Percentiles rank a stretch among this genome's conserved stretches.
Evolutionary conservation across 2,888 invertebrate genomes (phyloP).

Genomic region (Leptinotarsa peninsularis): DNA sequence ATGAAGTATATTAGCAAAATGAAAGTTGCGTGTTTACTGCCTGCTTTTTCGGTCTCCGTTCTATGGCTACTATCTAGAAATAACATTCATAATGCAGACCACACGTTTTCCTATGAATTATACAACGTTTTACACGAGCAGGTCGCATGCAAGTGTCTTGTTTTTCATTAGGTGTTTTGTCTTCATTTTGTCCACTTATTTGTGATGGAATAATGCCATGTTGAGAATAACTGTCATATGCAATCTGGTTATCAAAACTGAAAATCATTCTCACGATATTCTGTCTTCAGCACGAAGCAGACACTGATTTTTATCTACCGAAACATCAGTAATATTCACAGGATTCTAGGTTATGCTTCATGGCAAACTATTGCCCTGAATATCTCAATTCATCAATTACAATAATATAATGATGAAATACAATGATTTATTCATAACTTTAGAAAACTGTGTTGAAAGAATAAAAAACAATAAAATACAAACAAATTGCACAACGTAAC

Average conservation of each 20-base stretch:
- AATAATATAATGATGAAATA: no score
- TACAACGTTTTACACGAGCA: slow-evolving; percentile 34
- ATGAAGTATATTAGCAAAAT: slow-evolving; percentile 35
- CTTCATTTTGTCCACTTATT: slow-evolving; percentile 37
- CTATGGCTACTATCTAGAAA: slow-evolving; percentile 32
- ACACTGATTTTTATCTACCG: not conserved
- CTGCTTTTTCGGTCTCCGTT: slow-evolving; percentile 31
- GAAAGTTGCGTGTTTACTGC: slow-evolving; percentile 40
- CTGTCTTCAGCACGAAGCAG: not conserved
- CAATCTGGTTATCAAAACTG: not conserved
- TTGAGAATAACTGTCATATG: slow-evolving; percentile 16
- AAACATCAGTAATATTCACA: no score
- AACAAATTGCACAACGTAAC: no score
- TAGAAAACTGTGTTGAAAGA: no score
- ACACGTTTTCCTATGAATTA: slow-evolving; percentile 37
- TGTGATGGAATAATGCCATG: slow-evolving; percentile 34
- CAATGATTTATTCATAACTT: no score
- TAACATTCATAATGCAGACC: slow-evolving; percentile 35
- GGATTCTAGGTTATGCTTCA: no score
- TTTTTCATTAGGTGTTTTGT: slow-evolving; percentile 38
- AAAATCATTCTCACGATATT: not conserved
- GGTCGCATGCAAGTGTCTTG: slow-evolving; percentile 38
- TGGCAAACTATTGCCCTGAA: no score
- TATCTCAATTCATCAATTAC: no score
- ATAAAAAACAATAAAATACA: no score